phyloP scores from a whole-genome alignment of 1,140 invertebrate genomes.

The Adelges cooleyi region DNA sequence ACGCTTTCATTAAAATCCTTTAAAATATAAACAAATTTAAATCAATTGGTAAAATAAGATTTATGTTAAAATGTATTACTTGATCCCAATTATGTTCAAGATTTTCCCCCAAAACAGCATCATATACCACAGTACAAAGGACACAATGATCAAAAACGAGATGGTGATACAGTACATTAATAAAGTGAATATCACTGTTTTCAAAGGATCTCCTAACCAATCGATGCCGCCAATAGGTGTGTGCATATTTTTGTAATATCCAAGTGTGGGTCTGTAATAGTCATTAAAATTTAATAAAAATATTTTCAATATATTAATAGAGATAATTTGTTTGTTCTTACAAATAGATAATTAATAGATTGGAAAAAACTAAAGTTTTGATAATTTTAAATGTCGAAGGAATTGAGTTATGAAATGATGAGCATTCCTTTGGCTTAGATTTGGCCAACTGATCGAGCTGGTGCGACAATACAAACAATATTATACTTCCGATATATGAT shows the following conservation, averaged over 20 bases:
- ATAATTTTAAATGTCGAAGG: neutral
- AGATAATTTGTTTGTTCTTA: neutral
- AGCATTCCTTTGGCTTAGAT: neutral
- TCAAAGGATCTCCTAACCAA: slow-evolving; percentile 16
- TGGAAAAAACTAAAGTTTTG: neutral
- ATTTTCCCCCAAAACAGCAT: slow-evolving; percentile 21
- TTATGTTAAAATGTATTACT: neutral
- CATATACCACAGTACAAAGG: neutral
- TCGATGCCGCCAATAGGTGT: slow-evolving; percentile 17
- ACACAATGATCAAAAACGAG: slow-evolving; percentile 1
- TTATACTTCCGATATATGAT: slow-evolving; percentile 12
- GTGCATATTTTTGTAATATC: neutral
- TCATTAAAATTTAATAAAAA: neutral
- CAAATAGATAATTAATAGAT: neutral
- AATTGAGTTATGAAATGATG: slow-evolving; percentile 10
- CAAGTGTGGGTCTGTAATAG: neutral
- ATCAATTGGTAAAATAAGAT: too few species aligned
- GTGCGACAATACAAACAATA: neutral
- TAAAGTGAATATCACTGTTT: neutral
- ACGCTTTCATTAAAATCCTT: slow-evolving; percentile 13
- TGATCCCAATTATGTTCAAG: neutral
- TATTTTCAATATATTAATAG: too few species aligned
- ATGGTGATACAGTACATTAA: slow-evolving; percentile 13
- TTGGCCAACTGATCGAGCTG: slow-evolving; percentile 2
- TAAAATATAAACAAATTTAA: neutral